phyloP scores from a whole-genome alignment of 2,888 invertebrate genomes.

The Ormyrus pomaceus region DNA sequence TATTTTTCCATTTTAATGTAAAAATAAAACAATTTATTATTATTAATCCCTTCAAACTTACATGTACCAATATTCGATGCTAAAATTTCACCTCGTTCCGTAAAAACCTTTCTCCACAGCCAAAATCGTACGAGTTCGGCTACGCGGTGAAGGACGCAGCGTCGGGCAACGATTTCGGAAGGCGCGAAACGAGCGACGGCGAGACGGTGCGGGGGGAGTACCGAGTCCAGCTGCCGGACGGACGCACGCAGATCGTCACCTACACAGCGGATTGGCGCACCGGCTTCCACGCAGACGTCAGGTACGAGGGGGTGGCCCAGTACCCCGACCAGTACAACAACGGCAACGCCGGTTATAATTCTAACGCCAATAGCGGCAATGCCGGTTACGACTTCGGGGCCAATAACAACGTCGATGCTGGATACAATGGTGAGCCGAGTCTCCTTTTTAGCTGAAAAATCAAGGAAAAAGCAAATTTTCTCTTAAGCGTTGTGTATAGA shows the following conservation, averaged over 20 bases:
- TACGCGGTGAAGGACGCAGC: slow-evolving; percentile 88
- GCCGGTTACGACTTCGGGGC: slow-evolving; percentile 37
- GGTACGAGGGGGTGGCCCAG: slow-evolving; percentile 83
- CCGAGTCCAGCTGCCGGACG: slow-evolving; percentile 80
- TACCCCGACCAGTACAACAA: slow-evolving; percentile 79
- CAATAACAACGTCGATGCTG: slow-evolving; percentile 45
- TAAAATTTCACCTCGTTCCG: no score
- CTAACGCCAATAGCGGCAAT: slow-evolving; percentile 56
- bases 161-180: slow-evolving; percentile 84
- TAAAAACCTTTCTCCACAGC: slow-evolving; percentile 74
- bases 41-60: no score
- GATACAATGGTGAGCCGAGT: slow-evolving; percentile 55
- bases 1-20: no score
- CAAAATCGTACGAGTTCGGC: slow-evolving; percentile 87
- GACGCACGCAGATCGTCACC: slow-evolving; percentile 82
- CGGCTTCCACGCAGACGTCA: slow-evolving; percentile 87
- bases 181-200: slow-evolving; percentile 84
- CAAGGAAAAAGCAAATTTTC: no score
- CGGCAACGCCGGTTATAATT: slow-evolving; percentile 54
- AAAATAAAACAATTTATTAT: no score
- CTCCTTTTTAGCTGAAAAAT: no score
- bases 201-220: slow-evolving; percentile 82
- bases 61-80: no score
- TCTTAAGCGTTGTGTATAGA: no score
- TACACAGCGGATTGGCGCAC: slow-evolving; percentile 89